Conservation (phyloP, 1,140 invertebrate species). For the Dryas iulia region DNA sequence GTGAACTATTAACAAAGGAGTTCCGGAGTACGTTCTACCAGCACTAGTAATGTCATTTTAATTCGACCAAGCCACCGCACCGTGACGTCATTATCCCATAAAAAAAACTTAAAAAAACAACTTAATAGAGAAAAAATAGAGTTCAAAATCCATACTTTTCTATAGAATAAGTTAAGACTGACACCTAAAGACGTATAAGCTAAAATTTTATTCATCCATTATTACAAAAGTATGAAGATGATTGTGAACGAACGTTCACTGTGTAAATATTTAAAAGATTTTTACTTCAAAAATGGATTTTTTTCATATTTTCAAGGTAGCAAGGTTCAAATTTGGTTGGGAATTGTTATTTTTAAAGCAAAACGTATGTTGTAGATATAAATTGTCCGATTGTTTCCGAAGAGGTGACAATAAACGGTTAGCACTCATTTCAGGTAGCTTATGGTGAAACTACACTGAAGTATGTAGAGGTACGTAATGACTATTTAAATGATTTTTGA, state of each 20-base stretch:
- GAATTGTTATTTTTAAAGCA: not conserved
- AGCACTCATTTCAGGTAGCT: conserved; percentile 47
- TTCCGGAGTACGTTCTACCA: conserved; percentile 25
- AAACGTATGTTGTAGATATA: conserved; percentile 35
- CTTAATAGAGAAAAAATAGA: conserved; percentile 4
- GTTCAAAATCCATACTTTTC: conserved; percentile 1
- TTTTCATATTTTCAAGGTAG: not conserved
- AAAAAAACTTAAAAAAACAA: not conserved
- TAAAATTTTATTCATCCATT: conserved; percentile 47
- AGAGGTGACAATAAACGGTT: conserved; percentile 63
- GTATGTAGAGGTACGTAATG: conserved; percentile 49
- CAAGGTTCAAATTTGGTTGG: not conserved
- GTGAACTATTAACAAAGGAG: conserved; percentile 36
- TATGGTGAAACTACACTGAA: conserved; percentile 64
- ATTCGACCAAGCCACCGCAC: conserved; percentile 49
- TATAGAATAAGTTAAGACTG: not conserved
- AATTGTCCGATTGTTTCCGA: conserved; percentile 57
- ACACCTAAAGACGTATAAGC: conserved; percentile 30
- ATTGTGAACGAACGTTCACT: conserved; percentile 13
- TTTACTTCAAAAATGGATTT: not conserved
- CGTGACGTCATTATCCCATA: conserved; percentile 71
- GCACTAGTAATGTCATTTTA: conserved; percentile 69
- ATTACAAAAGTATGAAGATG: conserved; percentile 42
- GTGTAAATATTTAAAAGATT: not conserved
- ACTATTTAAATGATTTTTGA: conserved; percentile 57